These are phyloP conservation scores for Piprites chloris DNA, from an alignment of 2,113 vertebrate genomes.

Conservation along the genomic window DNA sequence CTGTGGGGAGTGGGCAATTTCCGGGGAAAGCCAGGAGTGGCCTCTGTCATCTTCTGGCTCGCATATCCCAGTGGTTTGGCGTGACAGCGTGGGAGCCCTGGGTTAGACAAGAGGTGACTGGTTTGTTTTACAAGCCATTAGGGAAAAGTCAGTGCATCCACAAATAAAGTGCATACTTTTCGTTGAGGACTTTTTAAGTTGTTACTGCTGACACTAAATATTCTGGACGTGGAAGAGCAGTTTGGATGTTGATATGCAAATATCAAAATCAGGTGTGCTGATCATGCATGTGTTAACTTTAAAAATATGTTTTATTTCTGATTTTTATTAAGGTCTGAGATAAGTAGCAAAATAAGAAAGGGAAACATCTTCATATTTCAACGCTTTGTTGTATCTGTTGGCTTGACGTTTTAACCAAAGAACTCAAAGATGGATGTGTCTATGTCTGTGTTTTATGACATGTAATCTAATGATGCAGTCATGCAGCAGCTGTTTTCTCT, in stretches of 20 bases:
- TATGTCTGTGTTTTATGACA: not conserved
- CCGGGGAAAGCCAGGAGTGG: not conserved
- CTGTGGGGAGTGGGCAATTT: too few relatives aligned
- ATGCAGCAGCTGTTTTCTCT: not conserved
- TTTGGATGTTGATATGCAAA: not conserved
- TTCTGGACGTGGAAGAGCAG: not conserved
- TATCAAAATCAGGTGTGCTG: not conserved
- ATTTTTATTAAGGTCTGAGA: not conserved
- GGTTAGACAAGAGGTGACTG: not conserved
- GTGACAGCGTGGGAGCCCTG: not conserved
- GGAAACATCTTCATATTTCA: not conserved
- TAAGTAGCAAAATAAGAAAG: not conserved
- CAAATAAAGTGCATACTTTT: not conserved
- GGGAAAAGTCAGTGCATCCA: not conserved
- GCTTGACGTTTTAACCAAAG: not conserved
- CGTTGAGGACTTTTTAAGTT: not conserved
- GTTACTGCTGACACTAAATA: not conserved
- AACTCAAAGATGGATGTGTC: not conserved
- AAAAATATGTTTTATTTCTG: not conserved
- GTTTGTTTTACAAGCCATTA: not conserved
- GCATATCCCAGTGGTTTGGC: not conserved
- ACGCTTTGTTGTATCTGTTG: not conserved
- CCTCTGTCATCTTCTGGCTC: not conserved
- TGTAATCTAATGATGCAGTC: not conserved
- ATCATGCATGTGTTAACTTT: not conserved